Evolutionary conservation across 2,113 vertebrate species (phyloP), one percentile per base, ranked within the genome.

Genomic region (Romanogobio albipinnatus): DNA sequence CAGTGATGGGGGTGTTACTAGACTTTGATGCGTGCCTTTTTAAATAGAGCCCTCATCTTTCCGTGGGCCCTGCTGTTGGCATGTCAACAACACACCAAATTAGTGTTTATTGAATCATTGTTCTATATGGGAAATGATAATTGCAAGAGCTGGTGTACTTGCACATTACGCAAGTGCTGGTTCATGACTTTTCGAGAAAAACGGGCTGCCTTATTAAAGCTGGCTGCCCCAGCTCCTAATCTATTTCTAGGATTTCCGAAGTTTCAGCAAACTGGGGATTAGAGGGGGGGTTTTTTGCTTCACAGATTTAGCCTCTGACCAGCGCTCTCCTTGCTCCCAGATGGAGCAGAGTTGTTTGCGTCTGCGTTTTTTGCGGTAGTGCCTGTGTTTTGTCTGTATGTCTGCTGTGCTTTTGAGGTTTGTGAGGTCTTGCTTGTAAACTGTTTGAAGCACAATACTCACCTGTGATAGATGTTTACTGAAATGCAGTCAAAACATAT

Each of bases 241-340:
- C 93, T 95, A 93, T 94, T 95, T 94, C 92, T 90, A 93, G 92
- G 92, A 94, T 94, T 94, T 95, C 93, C 90, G 91, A 93, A 91
- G 93, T 92, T 95, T 94, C 94, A 94, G 94, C 94, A 95, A 94
- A 93, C 92, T 91, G 91, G 92, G 94, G 94, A 94, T 95, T 95
- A 95, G 91, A 91, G 43, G 9, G 3, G n/a, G n/a, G n/a, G n/a
- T 82, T 88, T 81, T 85, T 51, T 92, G 87, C 33, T 86, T 91
- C 92, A 92, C 92, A 93, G 93, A 92, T 94, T 93, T 92, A 76
- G 49, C 82, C 82, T 84, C 62, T 88, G 84, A 77, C 87, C 76
- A 36, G 59, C 33, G 73, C 76, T 80, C 75, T 49, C 73, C 49
- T 43, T 47, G 79, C 83, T 89, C 76, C 45, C 74, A 70, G 71